Base-by-base conservation (phyloP, 1,140 invertebrate genomes). In the Ephestia elutella region DNA sequence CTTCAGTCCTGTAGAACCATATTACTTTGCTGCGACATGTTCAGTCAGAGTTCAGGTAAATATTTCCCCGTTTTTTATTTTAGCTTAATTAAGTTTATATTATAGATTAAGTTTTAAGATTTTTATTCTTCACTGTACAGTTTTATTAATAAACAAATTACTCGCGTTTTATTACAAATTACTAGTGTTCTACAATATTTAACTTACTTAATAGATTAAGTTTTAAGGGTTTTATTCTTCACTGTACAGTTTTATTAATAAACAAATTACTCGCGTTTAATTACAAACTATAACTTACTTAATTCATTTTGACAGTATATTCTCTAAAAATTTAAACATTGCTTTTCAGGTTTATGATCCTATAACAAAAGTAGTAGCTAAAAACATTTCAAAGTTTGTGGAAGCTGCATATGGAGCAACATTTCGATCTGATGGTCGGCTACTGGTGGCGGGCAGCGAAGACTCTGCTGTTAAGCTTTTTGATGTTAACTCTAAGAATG, bases 11-110 rank as follows among this genome's bases (percentile, higher is more conserved):
- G 89, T 93, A 13, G 93, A 96, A 72, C 96, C 96, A 0, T 92
- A 97, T 89, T 93, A 95, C 80, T 96, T 97, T 90, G 96, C 96
- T 11, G 94, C 97, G 5, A 96, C 97, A 50, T 97, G 95, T 83
- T 97, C 96, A 0, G 94, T 96, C 8, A 91, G 95, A 78, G 94
- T 98, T 71, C 96, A 98, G 90, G 89, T 89, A 73, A 75, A 54
- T 57, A 18, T 18, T 35, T 28, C 4, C 9, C 9, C 3, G 21
- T 25, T 9, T 18, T 13, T 54, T 59, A 48, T 15, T 38, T 35
- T 1, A 15, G 8, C 54, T 19, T 3, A 3, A 25, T 25, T 7
- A 25, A 21, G 19, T 25, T 5, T n/a, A 19, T 11, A 53, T 25
- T 25, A 53, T 53, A n/a, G n/a, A n/a, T n/a, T n/a, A n/a, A n/a